Conservation (phyloP, 2,888 invertebrate species). For the Cephus pygmeus region DNA sequence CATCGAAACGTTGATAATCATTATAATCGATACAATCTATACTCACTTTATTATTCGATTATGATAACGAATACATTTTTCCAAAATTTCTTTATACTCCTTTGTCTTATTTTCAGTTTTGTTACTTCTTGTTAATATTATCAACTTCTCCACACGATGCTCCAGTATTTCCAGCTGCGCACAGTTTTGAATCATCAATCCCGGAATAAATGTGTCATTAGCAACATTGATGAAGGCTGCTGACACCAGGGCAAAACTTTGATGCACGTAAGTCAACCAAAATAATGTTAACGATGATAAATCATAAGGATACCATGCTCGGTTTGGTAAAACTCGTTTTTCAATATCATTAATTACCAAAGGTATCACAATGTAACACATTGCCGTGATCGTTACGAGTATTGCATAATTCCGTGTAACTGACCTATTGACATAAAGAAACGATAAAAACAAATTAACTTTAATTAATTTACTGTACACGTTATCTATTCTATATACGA, state of each 20-base stretch:
- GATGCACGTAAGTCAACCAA: constrained; percentile 12
- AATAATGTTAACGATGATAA: not conserved
- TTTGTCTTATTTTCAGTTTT: not conserved
- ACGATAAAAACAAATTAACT: not conserved
- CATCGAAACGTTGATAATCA: too few species aligned
- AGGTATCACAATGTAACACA: not conserved
- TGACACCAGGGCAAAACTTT: constrained; percentile 11
- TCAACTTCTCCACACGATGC: constrained; percentile 26
- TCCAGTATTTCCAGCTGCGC: constrained; percentile 33
- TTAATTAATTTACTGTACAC: not conserved
- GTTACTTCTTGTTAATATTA: not conserved
- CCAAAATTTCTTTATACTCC: not conserved
- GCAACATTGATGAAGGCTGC: constrained; percentile 17
- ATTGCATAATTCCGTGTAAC: not conserved
- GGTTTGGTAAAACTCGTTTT: constrained; percentile 8
- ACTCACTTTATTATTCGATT: constrained; percentile 22
- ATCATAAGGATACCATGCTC: constrained; percentile 11
- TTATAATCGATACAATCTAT: not conserved
- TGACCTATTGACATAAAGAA: not conserved
- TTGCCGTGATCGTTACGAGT: not conserved
- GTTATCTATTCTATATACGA: not conserved
- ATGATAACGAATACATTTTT: constrained; percentile 18
- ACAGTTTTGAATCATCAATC: constrained; percentile 26
- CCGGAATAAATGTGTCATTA: constrained; percentile 19
- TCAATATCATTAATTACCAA: not conserved